Base-by-base conservation (phyloP, 2,888 invertebrate genomes). In the Dynastes hyllus region DNA sequence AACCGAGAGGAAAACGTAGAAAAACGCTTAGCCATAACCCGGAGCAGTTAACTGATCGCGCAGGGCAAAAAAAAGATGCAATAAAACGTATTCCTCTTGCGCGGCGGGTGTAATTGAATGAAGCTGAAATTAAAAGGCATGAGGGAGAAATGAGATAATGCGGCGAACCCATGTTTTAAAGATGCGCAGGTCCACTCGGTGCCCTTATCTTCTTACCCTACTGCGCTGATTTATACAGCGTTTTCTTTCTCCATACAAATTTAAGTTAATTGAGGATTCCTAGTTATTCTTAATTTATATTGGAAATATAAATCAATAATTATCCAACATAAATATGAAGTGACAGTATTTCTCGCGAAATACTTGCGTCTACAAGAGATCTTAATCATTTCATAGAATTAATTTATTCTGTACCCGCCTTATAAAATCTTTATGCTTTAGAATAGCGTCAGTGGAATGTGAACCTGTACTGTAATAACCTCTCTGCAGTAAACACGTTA, bases 61-160 rank as follows among this genome's bases (percentile, higher is more conserved):
- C 4, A 16, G 6, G n/a, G 32, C 4, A 65, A 45, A 69, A 73
- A 58, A 50, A 69, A 37, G 66, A 73, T 73, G 58, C 61, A 58
- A 40, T 61, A 73, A 61, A 73, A 58, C 61, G 53, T 53, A 71
- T 71, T 40, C 40, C 53, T 11, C 69, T 29, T 51, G 22, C 51
- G 32, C 29, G 11, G 69, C 27, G 55, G 53, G 45, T 37, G 61
- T 73, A 40, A 73, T 73, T 40, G 61, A 73, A 73, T 61, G 73
- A 73, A 73, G 73, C 58, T 73, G 45, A 77, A 77, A 77, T 67
- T 77, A 67, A 77, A 77, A 67, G 67, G 66, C 77, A 51, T 58
- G 37, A 67, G 53, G 67, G 77, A 77, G 77, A 77, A 77, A 67
- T 55, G 67, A 63, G 77, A 77, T 77, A 77, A 77, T 67, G 77